A percentile compares a stretch with the other conserved stretches of the same genome.
phyloP scores from a whole-genome alignment of 2,113 vertebrate species.

The Pluvialis apricaria region DNA sequence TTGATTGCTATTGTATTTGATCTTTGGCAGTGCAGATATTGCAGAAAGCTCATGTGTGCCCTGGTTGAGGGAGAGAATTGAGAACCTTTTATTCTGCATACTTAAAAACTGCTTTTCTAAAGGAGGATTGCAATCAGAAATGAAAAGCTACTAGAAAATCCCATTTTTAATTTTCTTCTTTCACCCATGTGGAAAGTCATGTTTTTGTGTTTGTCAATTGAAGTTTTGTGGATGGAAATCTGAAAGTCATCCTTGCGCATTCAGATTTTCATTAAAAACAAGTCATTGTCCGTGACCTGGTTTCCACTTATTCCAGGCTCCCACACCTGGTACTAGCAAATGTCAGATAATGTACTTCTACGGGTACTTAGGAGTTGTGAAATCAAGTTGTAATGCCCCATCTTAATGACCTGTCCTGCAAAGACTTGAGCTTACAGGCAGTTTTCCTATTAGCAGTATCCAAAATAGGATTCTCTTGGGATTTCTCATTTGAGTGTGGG shows the following conservation, averaged over 20 bases:
- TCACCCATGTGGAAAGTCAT: neutral
- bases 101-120: neutral
- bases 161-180: neutral
- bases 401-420: neutral
- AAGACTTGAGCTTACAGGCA: neutral
- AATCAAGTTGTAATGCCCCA: neutral
- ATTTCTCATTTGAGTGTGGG: neutral
- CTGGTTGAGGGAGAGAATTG: neutral
- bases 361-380: neutral
- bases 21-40: neutral
- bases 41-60: neutral
- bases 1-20: neutral
- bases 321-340: neutral
- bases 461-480: neutral
- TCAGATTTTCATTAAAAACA: neutral
- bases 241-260: fast-evolving
- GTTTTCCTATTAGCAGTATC: neutral
- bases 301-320: neutral
- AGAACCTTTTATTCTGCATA: neutral
- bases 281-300: neutral
- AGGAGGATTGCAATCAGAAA: neutral
- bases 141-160: neutral
- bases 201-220: neutral
- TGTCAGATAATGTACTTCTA: neutral
- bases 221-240: neutral